Base-by-base conservation (phyloP, 2,797 vertebrate genomes). In the Pangasius macronema region DNA sequence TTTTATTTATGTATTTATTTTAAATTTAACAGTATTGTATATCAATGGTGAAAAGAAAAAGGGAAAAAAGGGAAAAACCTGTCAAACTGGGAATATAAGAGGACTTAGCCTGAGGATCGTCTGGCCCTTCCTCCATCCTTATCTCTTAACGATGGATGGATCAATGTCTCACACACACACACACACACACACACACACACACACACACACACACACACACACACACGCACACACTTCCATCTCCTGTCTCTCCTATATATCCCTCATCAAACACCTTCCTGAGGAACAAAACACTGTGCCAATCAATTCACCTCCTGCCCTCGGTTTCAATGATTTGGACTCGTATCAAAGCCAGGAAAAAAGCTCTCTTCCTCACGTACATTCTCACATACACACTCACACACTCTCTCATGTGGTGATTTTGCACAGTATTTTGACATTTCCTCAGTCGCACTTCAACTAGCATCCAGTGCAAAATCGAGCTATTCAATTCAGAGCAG, bases 221-320 rank as follows among this genome's bases (percentile, higher is more conserved):
- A n/a, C n/a, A n/a, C n/a, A n/a, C n/a, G n/a, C n/a, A n/a, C n/a
- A 39, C 30, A 57, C 22, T 36, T 55, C 51, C 9, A 18, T 20
- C 51, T 42, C 55, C 55, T 61, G 33, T 59, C 79, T 59, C 79
- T 81, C 36, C 22, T 81, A 20, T 61, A 33, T 42, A 61, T 61
- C 57, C 13, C 24, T 81, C 57, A 59, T 57, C 33, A 80, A 80
- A 59, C 53, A 80, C 33, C 30, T 80, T 59, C 11, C 55, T 39
- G 55, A 39, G 33, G 77, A 76, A 80, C 55, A 39, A 59, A 33
- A 39, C 53, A 80, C 33, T 59, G 33, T 55, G 76, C 51, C 51
- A 59, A 57, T 80, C 77, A 80, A 27, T 59, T 80, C 77, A 80
- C 77, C 55, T 39, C 55, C 77, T 80, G 53, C 11, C 20, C 55